Evolutionary conservation across 2,888 invertebrate species (phyloP).

Genomic region (Drosophila stalkeri): DNA sequence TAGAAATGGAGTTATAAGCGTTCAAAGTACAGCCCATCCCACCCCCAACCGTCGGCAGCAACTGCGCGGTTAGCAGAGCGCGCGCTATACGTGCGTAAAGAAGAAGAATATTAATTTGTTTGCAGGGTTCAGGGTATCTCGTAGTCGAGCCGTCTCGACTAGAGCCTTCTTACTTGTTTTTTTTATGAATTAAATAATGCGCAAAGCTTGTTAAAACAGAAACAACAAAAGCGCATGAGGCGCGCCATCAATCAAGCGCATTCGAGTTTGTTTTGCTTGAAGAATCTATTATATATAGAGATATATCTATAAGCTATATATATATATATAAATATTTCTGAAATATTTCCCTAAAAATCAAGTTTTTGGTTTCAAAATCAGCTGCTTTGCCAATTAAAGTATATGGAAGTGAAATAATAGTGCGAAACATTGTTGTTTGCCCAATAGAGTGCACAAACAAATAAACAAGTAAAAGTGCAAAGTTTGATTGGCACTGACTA

Average conservation of each 20-base stretch:
- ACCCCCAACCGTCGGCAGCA: too few relatives aligned
- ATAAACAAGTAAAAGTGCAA: background rate
- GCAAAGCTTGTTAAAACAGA: conserved; percentile 9
- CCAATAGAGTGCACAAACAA: conserved; percentile 9
- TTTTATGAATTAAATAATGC: conserved; percentile 6
- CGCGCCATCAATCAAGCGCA: conserved; percentile 22
- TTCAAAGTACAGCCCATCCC: too few relatives aligned
- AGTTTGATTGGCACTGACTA: background rate
- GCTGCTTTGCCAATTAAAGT: conserved; percentile 6
- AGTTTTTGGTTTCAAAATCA: conserved; percentile 9
- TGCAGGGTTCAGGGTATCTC: too few relatives aligned
- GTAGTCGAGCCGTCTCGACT: too few relatives aligned
- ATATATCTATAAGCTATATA: too few relatives aligned
- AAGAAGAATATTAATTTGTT: too few relatives aligned
- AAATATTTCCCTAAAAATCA: background rate
- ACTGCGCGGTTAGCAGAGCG: too few relatives aligned
- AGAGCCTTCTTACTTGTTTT: too few relatives aligned
- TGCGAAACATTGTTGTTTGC: conserved; percentile 9
- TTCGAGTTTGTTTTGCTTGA: background rate
- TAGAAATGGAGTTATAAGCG: too few relatives aligned
- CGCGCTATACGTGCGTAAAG: too few relatives aligned
- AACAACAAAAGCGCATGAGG: background rate
- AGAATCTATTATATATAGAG: conserved; percentile 8
- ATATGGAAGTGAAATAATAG: conserved; percentile 28
- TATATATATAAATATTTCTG: background rate